phyloP scores from a whole-genome alignment of 1,140 invertebrate genomes.

The Homarus americanus region DNA sequence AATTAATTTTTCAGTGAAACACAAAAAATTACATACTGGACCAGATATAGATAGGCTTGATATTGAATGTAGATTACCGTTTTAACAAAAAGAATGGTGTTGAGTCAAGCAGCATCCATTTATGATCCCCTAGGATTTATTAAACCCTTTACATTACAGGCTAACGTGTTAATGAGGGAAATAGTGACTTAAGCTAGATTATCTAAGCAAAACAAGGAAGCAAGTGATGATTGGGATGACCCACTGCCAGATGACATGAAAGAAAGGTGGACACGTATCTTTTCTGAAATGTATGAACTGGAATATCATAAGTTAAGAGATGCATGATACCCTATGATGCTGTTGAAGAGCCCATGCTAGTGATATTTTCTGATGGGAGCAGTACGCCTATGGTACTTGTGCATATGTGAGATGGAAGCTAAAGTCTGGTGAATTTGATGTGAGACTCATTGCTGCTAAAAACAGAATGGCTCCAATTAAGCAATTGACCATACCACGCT shows the following conservation, averaged over 20 bases:
- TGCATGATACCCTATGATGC: background rate
- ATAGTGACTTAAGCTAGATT: background rate
- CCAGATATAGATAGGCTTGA: background rate
- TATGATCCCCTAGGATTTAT: constrained; percentile 23
- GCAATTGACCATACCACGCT: constrained; percentile 1
- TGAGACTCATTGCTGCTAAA: background rate
- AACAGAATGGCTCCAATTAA: background rate
- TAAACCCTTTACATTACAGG: background rate
- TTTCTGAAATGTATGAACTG: background rate
- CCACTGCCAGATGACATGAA: background rate
- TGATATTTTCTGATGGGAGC: background rate
- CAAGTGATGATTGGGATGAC: background rate
- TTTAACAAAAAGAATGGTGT: constrained; percentile 14
- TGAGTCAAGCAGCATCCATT: constrained; percentile 8
- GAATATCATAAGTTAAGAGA: background rate
- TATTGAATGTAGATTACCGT: background rate
- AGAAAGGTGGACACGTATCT: background rate
- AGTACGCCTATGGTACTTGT: background rate
- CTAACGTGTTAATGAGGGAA: background rate
- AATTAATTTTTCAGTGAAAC: background rate
- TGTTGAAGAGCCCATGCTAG: background rate
- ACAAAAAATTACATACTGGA: background rate
- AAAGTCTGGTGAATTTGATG: background rate
- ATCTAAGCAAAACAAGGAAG: background rate
- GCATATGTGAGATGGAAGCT: constrained; percentile 15